Percentiles rank a stretch among this genome's conserved stretches.
These are phyloP conservation scores for Stenotaenia linearis DNA, from an alignment of 2,888 invertebrate genomes.

Conservation along the genomic window DNA sequence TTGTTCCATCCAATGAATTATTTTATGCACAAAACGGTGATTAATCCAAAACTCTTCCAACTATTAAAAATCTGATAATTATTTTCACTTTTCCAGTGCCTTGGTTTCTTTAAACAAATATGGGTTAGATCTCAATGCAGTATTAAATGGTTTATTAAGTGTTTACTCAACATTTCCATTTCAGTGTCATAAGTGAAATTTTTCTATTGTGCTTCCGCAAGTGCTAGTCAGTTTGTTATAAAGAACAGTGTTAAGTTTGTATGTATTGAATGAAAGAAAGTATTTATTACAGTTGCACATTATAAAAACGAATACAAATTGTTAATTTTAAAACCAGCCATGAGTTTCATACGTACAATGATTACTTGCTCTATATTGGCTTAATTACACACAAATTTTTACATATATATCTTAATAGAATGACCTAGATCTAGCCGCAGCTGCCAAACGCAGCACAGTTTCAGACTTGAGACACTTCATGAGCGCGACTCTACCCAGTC, in stretches of 20 bases:
- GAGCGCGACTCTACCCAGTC: background rate
- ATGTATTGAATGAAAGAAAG: conserved; percentile 5
- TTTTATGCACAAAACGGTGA: background rate
- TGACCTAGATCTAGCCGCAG: background rate
- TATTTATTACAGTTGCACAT: background rate
- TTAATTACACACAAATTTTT: too few species aligned
- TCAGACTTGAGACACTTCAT: background rate
- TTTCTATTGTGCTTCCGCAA: conserved; percentile 1
- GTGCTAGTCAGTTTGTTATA: background rate
- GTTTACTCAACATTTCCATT: background rate
- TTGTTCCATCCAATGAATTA: conserved; percentile 30
- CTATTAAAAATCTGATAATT: background rate
- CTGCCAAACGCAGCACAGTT: background rate
- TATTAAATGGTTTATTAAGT: background rate
- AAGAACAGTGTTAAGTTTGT: background rate
- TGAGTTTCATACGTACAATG: background rate
- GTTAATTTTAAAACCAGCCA: background rate
- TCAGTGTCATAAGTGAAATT: background rate
- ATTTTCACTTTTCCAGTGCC: background rate
- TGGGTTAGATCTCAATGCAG: background rate
- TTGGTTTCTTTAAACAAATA: too few species aligned
- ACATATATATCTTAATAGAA: too few species aligned
- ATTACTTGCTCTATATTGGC: too few species aligned
- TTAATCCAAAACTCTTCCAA: background rate
- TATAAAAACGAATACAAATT: background rate